Base-by-base conservation (phyloP, 2,113 vertebrate species). In the Peromyscus maniculatus region DNA sequence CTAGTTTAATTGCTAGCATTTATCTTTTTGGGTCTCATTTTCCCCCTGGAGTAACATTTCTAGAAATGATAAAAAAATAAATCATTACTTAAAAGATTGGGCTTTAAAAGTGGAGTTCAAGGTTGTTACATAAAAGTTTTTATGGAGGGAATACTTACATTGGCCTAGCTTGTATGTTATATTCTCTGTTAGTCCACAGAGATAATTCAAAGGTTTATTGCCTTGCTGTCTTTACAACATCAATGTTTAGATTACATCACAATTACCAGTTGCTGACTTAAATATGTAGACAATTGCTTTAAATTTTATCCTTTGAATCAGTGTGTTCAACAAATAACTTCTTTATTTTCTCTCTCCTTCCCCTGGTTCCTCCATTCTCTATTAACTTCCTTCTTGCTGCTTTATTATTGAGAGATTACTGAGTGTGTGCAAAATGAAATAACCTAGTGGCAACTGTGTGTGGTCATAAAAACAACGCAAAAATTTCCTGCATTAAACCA, bases 1-100 rank as follows among this genome's bases (percentile, higher is more conserved):
- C 97, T 97, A 83, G 83, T 96, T 98, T 98, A 98, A 98, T 98
- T 98, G 87, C 97, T 97, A 97, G 97, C 97, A 98, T 98, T 98
- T 97, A 97, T 98, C 97, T 97, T 98, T 97, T 95, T 96, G 95
- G 52, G 71, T 97, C 94, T 97, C 91, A 95, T 97, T 98, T 97
- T 95, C 93, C 52, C 91, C 91, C 94, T 93, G 87, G 91, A 96
- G 91, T 97, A 97, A 93, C 83, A 94, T 94, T 98, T 98, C 80
- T 97, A 95, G 91, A 90, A 97, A 97, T 94, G 89, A 94, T 95
- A 93, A 95, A 97, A 72, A 97, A 96, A 89, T 97, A 97, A 98
- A 97, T 94, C 95, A 96, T 91, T 97, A 94, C 89, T 95, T 97
- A 97, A 98, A 96, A 96, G 79, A 97, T 95, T 93, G 55, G 87